A percentile compares a stretch with the other conserved stretches of the same genome.
Evolutionary conservation across 2,113 vertebrate genomes (phyloP).

Genomic region (Rallus limicola): DNA sequence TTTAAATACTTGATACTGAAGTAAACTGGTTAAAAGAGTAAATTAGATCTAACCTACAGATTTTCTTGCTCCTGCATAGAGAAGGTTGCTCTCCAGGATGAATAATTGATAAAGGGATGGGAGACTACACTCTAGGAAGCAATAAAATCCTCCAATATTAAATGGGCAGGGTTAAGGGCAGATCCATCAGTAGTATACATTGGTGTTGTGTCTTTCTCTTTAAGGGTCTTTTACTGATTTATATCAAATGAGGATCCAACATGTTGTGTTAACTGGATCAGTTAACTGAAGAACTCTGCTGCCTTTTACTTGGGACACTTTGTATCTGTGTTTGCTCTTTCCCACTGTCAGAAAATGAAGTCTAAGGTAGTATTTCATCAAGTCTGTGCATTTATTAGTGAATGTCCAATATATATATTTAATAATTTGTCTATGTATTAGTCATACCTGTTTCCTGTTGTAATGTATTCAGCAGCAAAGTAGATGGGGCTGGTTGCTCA

Average conservation of each 20-base stretch:
- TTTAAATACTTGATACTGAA: conserved; percentile 76
- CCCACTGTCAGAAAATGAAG: not conserved
- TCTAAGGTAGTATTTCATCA: conserved; percentile 1
- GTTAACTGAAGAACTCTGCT: conserved; percentile 19
- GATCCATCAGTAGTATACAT: not conserved
- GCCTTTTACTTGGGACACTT: not conserved
- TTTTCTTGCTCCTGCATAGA: conserved; percentile 20
- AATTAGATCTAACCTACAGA: conserved; percentile 70
- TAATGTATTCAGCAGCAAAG: conserved; percentile 59
- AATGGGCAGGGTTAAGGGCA: conserved; percentile 34
- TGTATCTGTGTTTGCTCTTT: not conserved
- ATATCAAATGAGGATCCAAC: not conserved
- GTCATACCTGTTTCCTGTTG: not conserved
- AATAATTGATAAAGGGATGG: conserved; percentile 68
- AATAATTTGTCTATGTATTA: conserved; percentile 30
- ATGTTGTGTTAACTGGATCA: not conserved
- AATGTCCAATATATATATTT: not conserved
- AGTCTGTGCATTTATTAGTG: conserved; percentile 11
- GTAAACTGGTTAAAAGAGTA: conserved; percentile 73
- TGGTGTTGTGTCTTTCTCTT: not conserved
- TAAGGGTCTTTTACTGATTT: not conserved
- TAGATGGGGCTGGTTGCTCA: conserved; percentile 67
- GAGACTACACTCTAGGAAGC: conserved; percentile 48
- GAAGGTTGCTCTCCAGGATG: conserved; percentile 45
- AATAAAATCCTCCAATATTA: conserved; percentile 64